Evolutionary conservation across 1,140 invertebrate genomes (phyloP).

Genomic region (Anadara kagoshimensis): DNA sequence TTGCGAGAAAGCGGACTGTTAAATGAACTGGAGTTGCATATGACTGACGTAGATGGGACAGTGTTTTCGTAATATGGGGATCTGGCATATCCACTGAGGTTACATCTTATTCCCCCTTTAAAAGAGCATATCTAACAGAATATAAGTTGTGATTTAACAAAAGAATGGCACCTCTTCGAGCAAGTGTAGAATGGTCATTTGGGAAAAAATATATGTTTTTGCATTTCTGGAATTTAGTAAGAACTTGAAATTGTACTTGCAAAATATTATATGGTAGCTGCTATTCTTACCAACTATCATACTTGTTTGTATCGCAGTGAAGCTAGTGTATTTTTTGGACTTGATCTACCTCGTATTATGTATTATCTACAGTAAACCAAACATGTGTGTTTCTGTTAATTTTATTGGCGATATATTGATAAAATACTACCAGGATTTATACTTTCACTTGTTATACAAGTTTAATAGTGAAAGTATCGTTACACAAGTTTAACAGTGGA

Average conservation of each 20-base stretch:
- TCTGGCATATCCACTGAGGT: conserved; percentile 13
- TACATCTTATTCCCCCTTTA: conserved; percentile 12
- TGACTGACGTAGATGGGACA: too few relatives aligned
- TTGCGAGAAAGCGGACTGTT: conserved; percentile 1
- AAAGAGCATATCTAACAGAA: not conserved
- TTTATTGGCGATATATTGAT: not conserved
- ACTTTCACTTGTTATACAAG: not conserved
- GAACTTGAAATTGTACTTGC: conserved; percentile 27
- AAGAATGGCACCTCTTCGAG: conserved; percentile 15
- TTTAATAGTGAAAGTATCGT: too few relatives aligned
- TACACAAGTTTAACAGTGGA: too few relatives aligned
- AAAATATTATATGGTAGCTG: conserved; percentile 21
- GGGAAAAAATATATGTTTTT: too few relatives aligned
- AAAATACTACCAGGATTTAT: not conserved
- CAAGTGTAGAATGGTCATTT: conserved; percentile 22
- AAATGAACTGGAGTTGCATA: not conserved
- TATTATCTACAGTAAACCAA: conserved; percentile 1
- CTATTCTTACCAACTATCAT: conserved; percentile 22
- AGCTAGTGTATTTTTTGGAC: conserved; percentile 2
- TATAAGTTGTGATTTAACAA: conserved; percentile 16
- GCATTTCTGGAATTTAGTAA: conserved; percentile 27
- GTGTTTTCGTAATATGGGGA: conserved; percentile 13
- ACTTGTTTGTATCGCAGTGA: conserved; percentile 25
- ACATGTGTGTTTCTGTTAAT: not conserved
- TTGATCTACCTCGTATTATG: conserved; percentile 1